A percentile compares a stretch with the other conserved stretches of the same genome.
Evolutionary conservation across 2,888 invertebrate species (phyloP).

Genomic region (Eudasyphora cyanicolor): DNA sequence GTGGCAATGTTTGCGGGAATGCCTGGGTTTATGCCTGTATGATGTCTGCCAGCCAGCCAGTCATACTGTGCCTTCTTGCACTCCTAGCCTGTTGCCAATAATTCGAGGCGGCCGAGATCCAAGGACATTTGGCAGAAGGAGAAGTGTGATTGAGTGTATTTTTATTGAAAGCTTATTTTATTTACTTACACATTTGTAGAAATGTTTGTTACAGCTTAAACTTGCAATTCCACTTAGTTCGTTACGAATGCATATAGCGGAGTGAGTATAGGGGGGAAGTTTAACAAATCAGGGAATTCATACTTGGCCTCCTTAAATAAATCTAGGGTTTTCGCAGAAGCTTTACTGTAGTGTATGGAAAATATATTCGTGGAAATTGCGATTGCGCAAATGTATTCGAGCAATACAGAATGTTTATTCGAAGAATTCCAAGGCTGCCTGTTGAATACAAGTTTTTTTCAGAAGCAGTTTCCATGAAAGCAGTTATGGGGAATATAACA

Average conservation of each 20-base stretch:
- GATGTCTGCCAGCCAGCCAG: not conserved
- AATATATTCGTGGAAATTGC: too few species aligned
- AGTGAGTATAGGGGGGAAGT: not conserved
- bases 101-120: not conserved
- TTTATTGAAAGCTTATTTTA: conserved; percentile 50
- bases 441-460: too few species aligned
- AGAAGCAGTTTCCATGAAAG: too few species aligned
- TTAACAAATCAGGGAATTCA: not conserved
- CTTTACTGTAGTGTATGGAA: too few species aligned
- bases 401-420: too few species aligned
- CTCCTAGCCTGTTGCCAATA: conserved; percentile 29
- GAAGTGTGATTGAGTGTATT: conserved; percentile 38
- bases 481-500: too few species aligned
- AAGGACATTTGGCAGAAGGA: not conserved
- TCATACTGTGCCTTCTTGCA: not conserved
- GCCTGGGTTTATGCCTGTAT: not conserved
- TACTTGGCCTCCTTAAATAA: too few species aligned
- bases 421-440: too few species aligned
- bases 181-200: conserved; percentile 46
- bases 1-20: not conserved
- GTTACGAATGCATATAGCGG: too few species aligned
- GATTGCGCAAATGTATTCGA: too few species aligned
- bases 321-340: too few species aligned
- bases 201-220: conserved; percentile 27
- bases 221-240: conserved; percentile 16